Evolutionary conservation across 2,113 vertebrate species (phyloP).

Genomic region (Setophaga kirtlandii): DNA sequence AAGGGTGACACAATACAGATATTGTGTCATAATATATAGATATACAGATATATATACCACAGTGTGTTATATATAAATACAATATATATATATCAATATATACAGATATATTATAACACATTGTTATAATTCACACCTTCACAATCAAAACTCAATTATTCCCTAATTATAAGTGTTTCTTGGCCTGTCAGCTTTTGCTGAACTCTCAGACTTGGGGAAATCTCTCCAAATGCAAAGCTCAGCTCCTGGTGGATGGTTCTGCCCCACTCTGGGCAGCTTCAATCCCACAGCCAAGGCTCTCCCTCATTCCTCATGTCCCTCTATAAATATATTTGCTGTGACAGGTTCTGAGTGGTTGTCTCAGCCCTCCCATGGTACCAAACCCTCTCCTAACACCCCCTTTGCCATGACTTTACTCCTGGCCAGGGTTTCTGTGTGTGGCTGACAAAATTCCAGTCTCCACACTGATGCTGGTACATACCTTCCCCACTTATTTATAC

Average conservation of each 20-base stretch:
- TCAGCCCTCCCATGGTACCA: neutral
- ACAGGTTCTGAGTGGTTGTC: neutral
- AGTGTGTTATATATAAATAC: too few species aligned
- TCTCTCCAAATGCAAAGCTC: neutral
- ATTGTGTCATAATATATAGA: too few species aligned
- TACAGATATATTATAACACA: too few species aligned
- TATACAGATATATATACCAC: too few species aligned
- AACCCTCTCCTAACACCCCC: neutral
- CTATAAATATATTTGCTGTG: rapidly evolving
- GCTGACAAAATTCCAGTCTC: neutral
- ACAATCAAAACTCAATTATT: neutral
- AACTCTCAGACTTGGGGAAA: neutral
- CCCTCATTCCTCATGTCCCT: neutral
- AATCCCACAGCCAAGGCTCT: neutral
- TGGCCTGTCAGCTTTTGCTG: neutral
- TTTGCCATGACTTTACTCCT: neutral
- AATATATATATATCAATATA: too few species aligned
- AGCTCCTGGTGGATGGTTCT: neutral
- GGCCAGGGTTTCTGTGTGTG: neutral
- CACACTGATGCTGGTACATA: rapidly evolving
- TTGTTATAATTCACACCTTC: neutral
- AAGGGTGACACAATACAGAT: too few species aligned
- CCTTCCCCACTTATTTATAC: neutral
- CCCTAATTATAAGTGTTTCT: neutral
- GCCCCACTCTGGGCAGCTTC: neutral